Base-by-base conservation (phyloP, 2,797 vertebrate genomes). In the Pantherophis alleghaniensis region DNA sequence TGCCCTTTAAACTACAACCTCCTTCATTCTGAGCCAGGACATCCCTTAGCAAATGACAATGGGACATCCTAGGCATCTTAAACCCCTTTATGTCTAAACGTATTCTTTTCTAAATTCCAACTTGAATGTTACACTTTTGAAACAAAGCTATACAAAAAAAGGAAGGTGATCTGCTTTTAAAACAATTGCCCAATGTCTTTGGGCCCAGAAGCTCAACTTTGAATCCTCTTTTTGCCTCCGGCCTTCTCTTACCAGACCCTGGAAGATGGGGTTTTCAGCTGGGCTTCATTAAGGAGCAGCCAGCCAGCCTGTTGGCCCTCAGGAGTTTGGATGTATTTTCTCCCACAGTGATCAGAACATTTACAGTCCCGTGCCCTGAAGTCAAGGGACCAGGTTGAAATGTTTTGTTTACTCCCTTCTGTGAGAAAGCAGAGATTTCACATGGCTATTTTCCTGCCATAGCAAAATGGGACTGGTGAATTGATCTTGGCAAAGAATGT, bases 331-430 rank as follows among this genome's bases (percentile, higher is more conserved):
- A 95, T 94, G 92, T 91, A 0, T 93, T 96, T 97, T 96, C 95
- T 96, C 95, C 95, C 95, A 95, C 95, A 94, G 93, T 90, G 95
- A 95, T 96, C 96, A 96, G 94, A 96, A 55, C 56, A 96, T 93
- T 91, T 7, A 69, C 94, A 95, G 96, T 60, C 94, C n/a, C 61
- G 56, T 96, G 95, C 94, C 96, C 96, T 92, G 92, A 88, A 96
- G 95, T 94, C 93, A 96, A 96, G 66, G 93, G 94, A 95, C 94
- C 94, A 95, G 89, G 94, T 95, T 93, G 87, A 91, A 91, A 91
- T 86, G 69, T 93, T 93, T 93, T 93, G 93, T 93, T 93, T 94
- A 92, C 7, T 93, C 26, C 90, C 95, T 95, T 89, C 94, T 93
- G 87, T 3, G 4, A 96, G 94, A 91, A n/a, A 55, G 88, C 66